These are phyloP conservation scores for Chloroceryle amazona DNA, from an alignment of 2,797 vertebrate species.

Conservation along the genomic window DNA sequence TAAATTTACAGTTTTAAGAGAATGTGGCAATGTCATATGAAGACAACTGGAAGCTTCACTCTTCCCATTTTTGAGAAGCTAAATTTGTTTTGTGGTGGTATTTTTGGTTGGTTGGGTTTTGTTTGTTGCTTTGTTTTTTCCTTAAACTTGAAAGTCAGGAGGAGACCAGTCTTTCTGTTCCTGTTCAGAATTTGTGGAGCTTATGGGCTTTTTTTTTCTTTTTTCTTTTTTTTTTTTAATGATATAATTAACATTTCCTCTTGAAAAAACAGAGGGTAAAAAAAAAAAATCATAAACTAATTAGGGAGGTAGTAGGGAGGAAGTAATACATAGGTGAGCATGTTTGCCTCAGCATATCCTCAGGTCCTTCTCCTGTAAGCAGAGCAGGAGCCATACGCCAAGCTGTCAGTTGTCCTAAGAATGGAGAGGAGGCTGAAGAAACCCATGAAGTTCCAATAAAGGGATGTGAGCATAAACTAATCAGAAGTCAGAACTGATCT, in stretches of 20 bases:
- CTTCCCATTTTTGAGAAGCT: neutral
- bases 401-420: neutral
- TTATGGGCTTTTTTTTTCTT: neutral
- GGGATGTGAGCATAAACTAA: neutral
- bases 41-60: neutral
- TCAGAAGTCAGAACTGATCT: neutral
- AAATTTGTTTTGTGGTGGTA: neutral
- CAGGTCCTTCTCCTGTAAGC: neutral
- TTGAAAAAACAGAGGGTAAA: neutral
- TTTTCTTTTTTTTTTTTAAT: neutral
- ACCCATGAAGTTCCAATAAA: neutral
- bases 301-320: neutral
- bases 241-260: neutral
- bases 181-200: neutral
- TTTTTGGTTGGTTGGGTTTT: neutral
- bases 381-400: constrained; percentile 1
- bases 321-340: constrained; percentile 20
- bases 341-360: constrained; percentile 49
- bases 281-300: neutral
- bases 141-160: neutral
- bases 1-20: neutral
- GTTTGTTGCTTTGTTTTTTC: neutral
- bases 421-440: neutral
- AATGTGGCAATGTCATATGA: neutral
- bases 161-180: neutral